Evolutionary conservation across 2,888 invertebrate species (phyloP), one percentile per base, ranked within the genome.

Genomic region (Creontiades dilutus): DNA sequence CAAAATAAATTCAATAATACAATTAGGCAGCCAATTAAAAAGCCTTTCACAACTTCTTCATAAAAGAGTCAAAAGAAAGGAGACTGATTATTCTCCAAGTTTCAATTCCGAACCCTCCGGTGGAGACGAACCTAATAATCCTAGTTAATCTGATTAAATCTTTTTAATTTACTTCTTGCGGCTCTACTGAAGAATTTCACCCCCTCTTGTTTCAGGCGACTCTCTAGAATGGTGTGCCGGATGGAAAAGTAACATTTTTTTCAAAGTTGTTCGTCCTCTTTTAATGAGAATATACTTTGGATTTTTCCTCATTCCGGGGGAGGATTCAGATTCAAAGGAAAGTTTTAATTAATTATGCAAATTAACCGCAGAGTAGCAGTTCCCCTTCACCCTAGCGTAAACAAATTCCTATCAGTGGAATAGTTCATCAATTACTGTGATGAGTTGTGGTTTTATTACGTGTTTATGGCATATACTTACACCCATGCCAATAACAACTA

Each of bases 61-160:
- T 37, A 16, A 27, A 23, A 47, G 27, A 68, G 68, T 68, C 27
- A 68, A 81, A 80, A 81, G 46, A 76, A 82, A 84, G 78, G 48
- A 27, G 28, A 23, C 23, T 90, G 86, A 89, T 90, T 90, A 90
- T 87, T 87, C 88, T 47, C 28, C 52, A 76, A 90, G 90, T 90
- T 90, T 90, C 85, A 87, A 87, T 90, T 52, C 89, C 82, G n/a
- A 46, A 61, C 80, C 47, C 28, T 86, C 81, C 46, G 75, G 61
- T 46, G 57, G 76, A 27, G 75, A 61, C 16, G 90, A 91, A 91
- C 91, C 90, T 90, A 91, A 91, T 91, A 91, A 90, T 89, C 86
- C 84, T 57, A 61, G 89, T 86, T 91, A 91, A 91, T 91, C 89
- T 82, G 90, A 91, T 91, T 91, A 91, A 91, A 91, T 91, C 90